phyloP scores from a whole-genome alignment of 2,888 invertebrate species.

The Hipparchia sbordonii region DNA sequence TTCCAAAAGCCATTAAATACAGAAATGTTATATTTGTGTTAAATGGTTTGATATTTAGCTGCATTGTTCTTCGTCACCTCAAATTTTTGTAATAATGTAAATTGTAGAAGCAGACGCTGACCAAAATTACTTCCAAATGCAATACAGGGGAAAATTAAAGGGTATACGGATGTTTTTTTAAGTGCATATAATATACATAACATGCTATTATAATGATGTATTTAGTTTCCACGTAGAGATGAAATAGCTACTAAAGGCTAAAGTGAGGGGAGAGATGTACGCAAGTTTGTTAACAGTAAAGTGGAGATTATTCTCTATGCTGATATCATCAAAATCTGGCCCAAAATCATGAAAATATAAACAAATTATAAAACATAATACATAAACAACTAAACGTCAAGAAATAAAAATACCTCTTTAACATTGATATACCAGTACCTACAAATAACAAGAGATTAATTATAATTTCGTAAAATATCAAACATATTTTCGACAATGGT shows the following conservation, averaged over 20 bases:
- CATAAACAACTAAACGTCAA: neutral
- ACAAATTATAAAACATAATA: neutral
- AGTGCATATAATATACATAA: no score
- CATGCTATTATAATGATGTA: no score
- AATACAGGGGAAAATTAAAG: neutral
- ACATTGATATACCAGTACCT: neutral
- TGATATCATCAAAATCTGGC: no score
- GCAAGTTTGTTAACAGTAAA: no score
- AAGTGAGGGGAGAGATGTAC: no score
- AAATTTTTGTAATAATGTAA: neutral
- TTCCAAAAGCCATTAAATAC: constrained; percentile 61
- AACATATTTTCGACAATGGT: constrained; percentile 16
- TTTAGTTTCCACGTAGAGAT: no score
- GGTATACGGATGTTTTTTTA: no score
- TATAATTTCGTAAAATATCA: constrained; percentile 16
- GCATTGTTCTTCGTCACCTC: constrained; percentile 8
- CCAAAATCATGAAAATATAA: no score
- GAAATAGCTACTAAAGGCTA: no score
- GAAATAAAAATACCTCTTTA: neutral
- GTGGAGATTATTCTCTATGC: no score
- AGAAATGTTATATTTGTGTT: constrained; percentile 58
- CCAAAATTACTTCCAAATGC: neutral
- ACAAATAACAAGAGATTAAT: neutral
- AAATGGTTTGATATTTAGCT: constrained; percentile 46
- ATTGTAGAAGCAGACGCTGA: neutral